phyloP scores from a whole-genome alignment of 2,797 vertebrate genomes.

The Xenops minutus region DNA sequence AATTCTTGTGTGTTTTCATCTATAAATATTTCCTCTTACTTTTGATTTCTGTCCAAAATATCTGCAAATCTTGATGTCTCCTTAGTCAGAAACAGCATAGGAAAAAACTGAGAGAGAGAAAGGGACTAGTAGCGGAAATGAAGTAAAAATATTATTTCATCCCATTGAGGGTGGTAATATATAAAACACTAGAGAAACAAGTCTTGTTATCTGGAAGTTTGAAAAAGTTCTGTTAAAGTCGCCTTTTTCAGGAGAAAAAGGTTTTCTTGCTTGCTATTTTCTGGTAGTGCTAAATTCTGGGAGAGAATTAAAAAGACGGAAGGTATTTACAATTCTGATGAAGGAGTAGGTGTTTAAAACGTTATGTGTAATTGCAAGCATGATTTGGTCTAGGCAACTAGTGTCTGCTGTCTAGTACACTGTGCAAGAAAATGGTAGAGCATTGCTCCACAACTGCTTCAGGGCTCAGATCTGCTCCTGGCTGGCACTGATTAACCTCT shows the following conservation, averaged over 20 bases:
- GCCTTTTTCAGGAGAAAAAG: background rate
- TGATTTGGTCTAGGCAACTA: background rate
- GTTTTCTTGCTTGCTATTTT: background rate
- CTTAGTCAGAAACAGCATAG: background rate
- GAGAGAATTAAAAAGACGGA: background rate
- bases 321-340: constrained; percentile 3
- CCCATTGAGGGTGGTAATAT: background rate
- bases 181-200: background rate
- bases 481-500: background rate
- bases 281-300: background rate
- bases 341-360: background rate
- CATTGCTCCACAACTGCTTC: background rate
- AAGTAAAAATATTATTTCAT: background rate
- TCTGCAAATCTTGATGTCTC: background rate
- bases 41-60: background rate
- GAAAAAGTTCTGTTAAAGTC: background rate
- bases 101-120: background rate
- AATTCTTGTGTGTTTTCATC: background rate
- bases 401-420: background rate
- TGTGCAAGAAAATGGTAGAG: background rate
- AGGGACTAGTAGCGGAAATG: background rate
- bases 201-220: background rate
- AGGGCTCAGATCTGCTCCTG: background rate
- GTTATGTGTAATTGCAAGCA: background rate
- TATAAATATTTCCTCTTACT: background rate